Evolutionary conservation across 1,140 invertebrate genomes (phyloP), one percentile per base, ranked within the genome.

Genomic region (Listronotus bonariensis): DNA sequence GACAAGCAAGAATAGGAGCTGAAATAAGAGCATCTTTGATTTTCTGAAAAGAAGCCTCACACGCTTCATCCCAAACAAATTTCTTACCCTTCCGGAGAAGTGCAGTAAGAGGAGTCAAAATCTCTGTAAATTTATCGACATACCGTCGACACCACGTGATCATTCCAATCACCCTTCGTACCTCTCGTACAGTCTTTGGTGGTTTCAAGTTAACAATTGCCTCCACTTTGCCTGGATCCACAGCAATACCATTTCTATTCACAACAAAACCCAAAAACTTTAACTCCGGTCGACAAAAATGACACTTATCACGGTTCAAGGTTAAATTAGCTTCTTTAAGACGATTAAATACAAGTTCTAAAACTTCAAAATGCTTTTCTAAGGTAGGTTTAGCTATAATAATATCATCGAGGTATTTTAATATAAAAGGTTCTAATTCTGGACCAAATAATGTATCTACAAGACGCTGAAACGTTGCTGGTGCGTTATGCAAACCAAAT

Each of bases 371-470:
- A 57, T 77, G n/a, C n/a, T n/a, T 74, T 11, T 72, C 62, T n/a
- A 43, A 15, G 0, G 71, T n/a, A n/a, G n/a, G n/a, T n/a, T n/a
- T n/a, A n/a, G 65, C 67, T 11, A 80, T 72, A 0, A 79, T 70
- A n/a, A 79, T 72, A 32, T 79, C 74, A n/a, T 79, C 76, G 31
- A 79, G 42, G 55, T 77, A 77, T 1, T 36, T 57, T 42, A 74
- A 71, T 0, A 52, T 51, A 26, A 54, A 36, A 8, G 66, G 71
- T 40, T 74, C 60, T 9, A 73, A 26, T 48, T 69, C 63, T 32
- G 67, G 38, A 12, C 56, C 64, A 52, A 75, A 71, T 9, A 79
- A 49, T 6, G 18, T 52, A 77, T 75, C 61, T 77, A 73, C 17
- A 73, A n/a, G 60, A 1, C 67, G 59, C 9, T n/a, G 40, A 17